Evolutionary conservation across 2,888 invertebrate species (phyloP), one percentile per base, ranked within the genome.

Genomic region (Ophion slaviceki): DNA sequence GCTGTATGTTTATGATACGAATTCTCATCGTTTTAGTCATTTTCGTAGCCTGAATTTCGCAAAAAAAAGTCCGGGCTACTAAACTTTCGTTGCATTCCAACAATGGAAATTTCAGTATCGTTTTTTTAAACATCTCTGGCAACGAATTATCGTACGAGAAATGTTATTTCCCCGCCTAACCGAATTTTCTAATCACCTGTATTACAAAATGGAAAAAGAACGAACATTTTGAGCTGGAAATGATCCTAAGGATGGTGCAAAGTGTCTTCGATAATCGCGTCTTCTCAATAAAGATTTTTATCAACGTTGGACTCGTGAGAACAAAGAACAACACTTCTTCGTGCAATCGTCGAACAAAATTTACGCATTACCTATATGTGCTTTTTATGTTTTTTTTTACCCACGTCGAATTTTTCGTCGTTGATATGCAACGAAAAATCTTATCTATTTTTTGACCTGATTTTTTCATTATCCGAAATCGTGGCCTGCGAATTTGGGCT

Each of bases 231-330:
- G n/a, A 40, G 28, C 5, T 17, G 11, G 6, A 7, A 28, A 20
- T 24, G 62, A 47, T 71, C 80, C 66, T 36, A 11, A 74, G 59
- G 45, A 71, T 79, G 66, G 79, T 66, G 75, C 17, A 17, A 71
- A 82, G 82, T 85, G 82, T 85, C 82, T 85, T 85, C 81, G 74
- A 82, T 47, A 81, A 62, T 81, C 57, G 68, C 74, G 74, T 62
- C 47, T 85, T 85, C 75, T 75, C 24, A 82, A 82, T 85, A 85
- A 85, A 85, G 62, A 72, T 80, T 83, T 86, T 77, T 77, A 86
- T 71, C 62, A 61, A 80, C 62, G 71, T 82, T 86, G 40, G 67
- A 82, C 24, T 53, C 17, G 17, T 20, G 20, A 68, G n/a, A 66
- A n/a, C 61, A 59, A 53, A 53, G 28, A 75, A 64, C 28, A 28